Conservation (phyloP, 1,140 invertebrate species). For the Sweltsa coloradensis region DNA sequence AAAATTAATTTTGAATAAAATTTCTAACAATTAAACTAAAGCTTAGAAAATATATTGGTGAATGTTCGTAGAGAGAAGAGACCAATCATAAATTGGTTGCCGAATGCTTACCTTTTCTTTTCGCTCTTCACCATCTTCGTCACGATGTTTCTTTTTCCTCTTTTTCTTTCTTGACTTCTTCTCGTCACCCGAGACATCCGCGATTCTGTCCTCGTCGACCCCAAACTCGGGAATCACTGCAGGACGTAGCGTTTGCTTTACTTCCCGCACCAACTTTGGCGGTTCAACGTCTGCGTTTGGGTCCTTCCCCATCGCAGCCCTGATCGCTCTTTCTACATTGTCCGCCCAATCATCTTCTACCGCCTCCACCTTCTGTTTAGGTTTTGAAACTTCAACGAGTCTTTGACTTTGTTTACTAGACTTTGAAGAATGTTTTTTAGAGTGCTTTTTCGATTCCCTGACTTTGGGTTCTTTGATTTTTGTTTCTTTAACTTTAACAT, state of each 20-base stretch:
- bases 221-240: neutral
- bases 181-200: constrained; percentile 1
- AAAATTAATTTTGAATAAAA: no score
- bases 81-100: constrained; percentile 6
- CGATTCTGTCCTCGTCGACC: constrained; percentile 8
- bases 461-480: constrained; percentile 4
- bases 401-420: neutral
- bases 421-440: constrained; percentile 11
- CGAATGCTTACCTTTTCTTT: constrained; percentile 24
- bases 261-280: constrained; percentile 22
- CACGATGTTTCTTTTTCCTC: constrained; percentile 11
- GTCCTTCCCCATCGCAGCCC: constrained; percentile 43
- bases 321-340: constrained; percentile 61
- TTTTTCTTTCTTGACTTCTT: constrained; percentile 31
- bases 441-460: constrained; percentile 1
- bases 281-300: no score
- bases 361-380: neutral
- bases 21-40: no score
- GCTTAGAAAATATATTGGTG: no score
- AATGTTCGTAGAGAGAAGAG: no score
- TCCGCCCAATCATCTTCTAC: constrained; percentile 59
- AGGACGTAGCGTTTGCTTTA: no score
- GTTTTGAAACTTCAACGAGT: constrained; percentile 3
- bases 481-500: constrained; percentile 21
- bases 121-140: constrained; percentile 22